phyloP scores from a whole-genome alignment of 2,113 vertebrate genomes.

The Ceyx cyanopectus region DNA sequence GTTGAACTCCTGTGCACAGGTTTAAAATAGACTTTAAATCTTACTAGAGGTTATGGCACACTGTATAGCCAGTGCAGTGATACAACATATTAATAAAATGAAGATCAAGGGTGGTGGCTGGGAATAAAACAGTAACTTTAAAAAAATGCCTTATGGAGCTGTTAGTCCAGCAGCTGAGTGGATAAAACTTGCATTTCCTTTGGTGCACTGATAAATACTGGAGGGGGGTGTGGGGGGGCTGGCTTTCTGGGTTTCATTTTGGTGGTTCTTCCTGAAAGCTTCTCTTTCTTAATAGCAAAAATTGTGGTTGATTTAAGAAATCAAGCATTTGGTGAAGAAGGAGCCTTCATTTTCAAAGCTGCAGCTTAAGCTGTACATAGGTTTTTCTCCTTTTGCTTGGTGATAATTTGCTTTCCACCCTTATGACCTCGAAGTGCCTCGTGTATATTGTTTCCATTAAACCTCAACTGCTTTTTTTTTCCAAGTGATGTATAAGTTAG shows the following conservation, averaged over 20 bases:
- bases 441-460: slow-evolving; percentile 89
- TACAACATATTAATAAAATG: background rate
- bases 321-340: slow-evolving; percentile 77
- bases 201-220: slow-evolving; percentile 79
- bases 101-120: slow-evolving; percentile 2
- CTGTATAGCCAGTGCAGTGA: background rate
- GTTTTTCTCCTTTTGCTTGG: slow-evolving; percentile 79
- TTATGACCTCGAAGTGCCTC: slow-evolving; percentile 95
- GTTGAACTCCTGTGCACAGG: background rate
- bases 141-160: slow-evolving; percentile 37
- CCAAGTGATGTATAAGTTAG: slow-evolving; percentile 90
- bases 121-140: slow-evolving; percentile 7
- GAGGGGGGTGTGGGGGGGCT: background rate
- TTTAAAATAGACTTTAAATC: background rate
- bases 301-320: slow-evolving; percentile 76
- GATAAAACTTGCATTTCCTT: slow-evolving; percentile 81
- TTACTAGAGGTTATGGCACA: background rate
- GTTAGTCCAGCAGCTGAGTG: slow-evolving; percentile 81
- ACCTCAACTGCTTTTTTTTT: slow-evolving; percentile 82
- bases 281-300: slow-evolving; percentile 80
- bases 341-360: slow-evolving; percentile 83
- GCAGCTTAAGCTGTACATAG: slow-evolving; percentile 82
- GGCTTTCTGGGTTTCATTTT: background rate
- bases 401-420: slow-evolving; percentile 85
- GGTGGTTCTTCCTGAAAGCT: slow-evolving; percentile 60